Evolutionary conservation across 2,113 vertebrate genomes (phyloP), one percentile per base, ranked within the genome.

Genomic region (Paralichthys olivaceus): DNA sequence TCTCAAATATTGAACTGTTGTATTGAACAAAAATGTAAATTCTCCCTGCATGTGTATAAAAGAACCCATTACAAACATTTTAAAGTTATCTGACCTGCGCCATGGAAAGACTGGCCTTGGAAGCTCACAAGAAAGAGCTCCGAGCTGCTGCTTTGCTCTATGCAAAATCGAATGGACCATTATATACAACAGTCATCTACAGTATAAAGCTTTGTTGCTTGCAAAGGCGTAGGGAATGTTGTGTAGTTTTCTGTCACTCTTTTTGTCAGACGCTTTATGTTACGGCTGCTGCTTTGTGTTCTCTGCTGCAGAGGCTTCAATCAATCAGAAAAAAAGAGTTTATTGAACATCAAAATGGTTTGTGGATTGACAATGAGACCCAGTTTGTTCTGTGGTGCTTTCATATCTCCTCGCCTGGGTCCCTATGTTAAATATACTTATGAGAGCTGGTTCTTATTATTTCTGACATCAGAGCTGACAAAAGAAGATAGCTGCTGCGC

Each of bases 401-500:
- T 79, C 51, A 67, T 84, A 60, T 78, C 56, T 67, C 57, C 23
- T 43, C 4, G n/a, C 59, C 64, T 49, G 14, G 51, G 67, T 34
- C 70, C 29, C 34, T 54, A 57, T 69, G 80, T 77, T 83, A 63
- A 87, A 80, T 64, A 74, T 55, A 69, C 70, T 56, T 72, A 54
- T 79, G 59, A 72, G 63, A 63, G 56, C 66, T 51, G 55, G 26
- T 55, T 79, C 62, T 59, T 69, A 83, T 84, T 86, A 82, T 76
- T 84, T 74, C 43, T 69, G 60, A 73, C 53, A 88, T 55, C 49
- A 22, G 57, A 75, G 63, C 56, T 64, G 77, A 88, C 77, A 84
- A 72, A 79, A 72, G 43, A 68, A 70, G 74, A 91, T 56, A 51
- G 59, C 76, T 76, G 26, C 53, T 73, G 56, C 53, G 56, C 25